Conservation (phyloP, 2,797 vertebrate species). For the Neomorphus geoffroyi region DNA sequence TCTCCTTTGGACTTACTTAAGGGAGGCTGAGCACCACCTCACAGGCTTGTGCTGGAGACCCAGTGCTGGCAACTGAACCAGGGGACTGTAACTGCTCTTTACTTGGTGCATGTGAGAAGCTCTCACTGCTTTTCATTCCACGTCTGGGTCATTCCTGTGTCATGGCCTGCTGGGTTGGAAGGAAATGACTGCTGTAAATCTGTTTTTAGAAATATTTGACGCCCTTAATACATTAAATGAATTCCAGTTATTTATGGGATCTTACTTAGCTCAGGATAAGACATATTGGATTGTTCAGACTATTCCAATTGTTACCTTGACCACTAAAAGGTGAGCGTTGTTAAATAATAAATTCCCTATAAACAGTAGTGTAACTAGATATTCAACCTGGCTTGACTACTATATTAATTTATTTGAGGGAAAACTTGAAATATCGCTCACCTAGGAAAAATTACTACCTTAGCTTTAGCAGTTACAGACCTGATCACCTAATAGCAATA, state of each 20-base stretch:
- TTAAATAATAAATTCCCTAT: neutral
- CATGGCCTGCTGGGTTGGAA: slow-evolving; percentile 63
- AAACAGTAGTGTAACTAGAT: neutral
- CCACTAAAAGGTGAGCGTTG: neutral
- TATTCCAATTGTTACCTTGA: slow-evolving; percentile 3
- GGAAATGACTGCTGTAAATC: slow-evolving; percentile 74
- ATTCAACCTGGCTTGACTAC: neutral
- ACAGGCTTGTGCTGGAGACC: neutral
- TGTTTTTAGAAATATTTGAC: slow-evolving; percentile 63
- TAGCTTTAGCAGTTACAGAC: neutral
- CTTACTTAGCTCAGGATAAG: slow-evolving; percentile 34
- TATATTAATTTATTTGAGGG: neutral
- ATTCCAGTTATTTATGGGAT: slow-evolving; percentile 68
- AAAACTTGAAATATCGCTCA: neutral
- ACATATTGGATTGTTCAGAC: neutral
- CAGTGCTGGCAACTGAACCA: neutral
- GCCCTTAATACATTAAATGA: slow-evolving; percentile 51
- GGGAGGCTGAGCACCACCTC: neutral
- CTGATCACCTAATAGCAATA: neutral
- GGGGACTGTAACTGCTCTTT: neutral
- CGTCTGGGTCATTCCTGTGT: slow-evolving; percentile 63
- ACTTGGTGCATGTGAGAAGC: slow-evolving; percentile 51
- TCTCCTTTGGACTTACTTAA: neutral
- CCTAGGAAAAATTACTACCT: neutral
- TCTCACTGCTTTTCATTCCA: slow-evolving; percentile 49